Percentiles rank a stretch among this genome's conserved stretches.
phyloP scores from a whole-genome alignment of 1,140 invertebrate species.

The Drosophila orosa region DNA sequence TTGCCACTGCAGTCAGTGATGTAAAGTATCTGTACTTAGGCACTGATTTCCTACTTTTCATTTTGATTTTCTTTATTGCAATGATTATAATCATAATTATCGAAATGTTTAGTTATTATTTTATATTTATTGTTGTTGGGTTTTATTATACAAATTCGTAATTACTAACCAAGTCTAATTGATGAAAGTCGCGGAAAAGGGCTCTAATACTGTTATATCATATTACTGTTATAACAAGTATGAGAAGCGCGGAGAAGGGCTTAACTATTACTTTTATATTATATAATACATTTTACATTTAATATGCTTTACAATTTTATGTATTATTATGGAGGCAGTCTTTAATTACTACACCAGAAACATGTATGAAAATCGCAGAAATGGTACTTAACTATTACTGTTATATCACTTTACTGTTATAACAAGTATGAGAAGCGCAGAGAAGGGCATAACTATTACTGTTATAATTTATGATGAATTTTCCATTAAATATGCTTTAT shows the following conservation, averaged over 20 bases:
- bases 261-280: background rate
- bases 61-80: background rate
- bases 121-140: background rate
- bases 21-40: constrained; percentile 5
- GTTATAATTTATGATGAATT: background rate
- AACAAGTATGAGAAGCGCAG: background rate
- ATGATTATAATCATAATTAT: too few relatives aligned
- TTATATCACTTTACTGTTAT: background rate
- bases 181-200: background rate
- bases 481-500: background rate
- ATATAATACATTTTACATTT: background rate
- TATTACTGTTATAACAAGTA: background rate
- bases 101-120: background rate
- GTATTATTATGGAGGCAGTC: background rate
- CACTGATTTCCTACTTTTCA: background rate
- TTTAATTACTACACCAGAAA: background rate
- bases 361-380: too few relatives aligned
- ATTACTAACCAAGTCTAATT: background rate
- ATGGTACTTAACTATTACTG: background rate
- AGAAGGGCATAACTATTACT: background rate
- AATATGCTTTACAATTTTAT: background rate
- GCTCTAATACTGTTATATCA: background rate
- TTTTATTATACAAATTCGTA: background rate
- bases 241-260: background rate
- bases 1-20: constrained; percentile 22